Evolutionary conservation across 2,888 invertebrate genomes (phyloP).

Genomic region (Megaustenia siamemsis): DNA sequence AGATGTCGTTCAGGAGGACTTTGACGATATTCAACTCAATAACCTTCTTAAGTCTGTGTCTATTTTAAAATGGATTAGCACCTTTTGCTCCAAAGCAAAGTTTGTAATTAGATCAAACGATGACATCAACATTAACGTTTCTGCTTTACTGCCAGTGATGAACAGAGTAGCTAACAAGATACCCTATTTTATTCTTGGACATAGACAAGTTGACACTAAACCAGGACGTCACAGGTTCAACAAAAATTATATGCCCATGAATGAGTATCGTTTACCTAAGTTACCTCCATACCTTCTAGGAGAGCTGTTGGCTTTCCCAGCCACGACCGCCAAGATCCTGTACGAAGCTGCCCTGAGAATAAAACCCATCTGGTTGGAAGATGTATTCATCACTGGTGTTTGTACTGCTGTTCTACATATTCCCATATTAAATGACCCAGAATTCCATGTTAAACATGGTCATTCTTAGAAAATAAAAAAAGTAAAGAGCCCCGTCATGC

Average conservation of each 20-base stretch:
- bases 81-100: constrained; percentile 71
- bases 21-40: constrained; percentile 77
- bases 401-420: constrained; percentile 7
- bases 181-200: constrained; percentile 65
- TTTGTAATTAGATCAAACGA: constrained; percentile 78
- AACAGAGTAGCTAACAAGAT: constrained; percentile 20
- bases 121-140: constrained; percentile 77
- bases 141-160: constrained; percentile 82
- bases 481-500: too few species aligned
- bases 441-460: constrained; percentile 13
- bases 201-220: constrained; percentile 57
- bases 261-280: constrained; percentile 62
- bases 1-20: constrained; percentile 71
- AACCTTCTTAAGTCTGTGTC: constrained; percentile 77
- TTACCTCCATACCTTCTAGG: constrained; percentile 64
- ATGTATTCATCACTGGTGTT: constrained; percentile 34
- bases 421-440: constrained; percentile 12
- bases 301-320: constrained; percentile 18
- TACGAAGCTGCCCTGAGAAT: constrained; percentile 34
- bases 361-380: constrained; percentile 30
- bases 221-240: constrained; percentile 57
- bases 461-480: too few species aligned
- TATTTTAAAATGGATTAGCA: constrained; percentile 70
- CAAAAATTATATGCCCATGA: constrained; percentile 60
- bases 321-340: neutral